Conservation (phyloP, 2,888 invertebrate genomes). For the Cataglyphis livida region DNA sequence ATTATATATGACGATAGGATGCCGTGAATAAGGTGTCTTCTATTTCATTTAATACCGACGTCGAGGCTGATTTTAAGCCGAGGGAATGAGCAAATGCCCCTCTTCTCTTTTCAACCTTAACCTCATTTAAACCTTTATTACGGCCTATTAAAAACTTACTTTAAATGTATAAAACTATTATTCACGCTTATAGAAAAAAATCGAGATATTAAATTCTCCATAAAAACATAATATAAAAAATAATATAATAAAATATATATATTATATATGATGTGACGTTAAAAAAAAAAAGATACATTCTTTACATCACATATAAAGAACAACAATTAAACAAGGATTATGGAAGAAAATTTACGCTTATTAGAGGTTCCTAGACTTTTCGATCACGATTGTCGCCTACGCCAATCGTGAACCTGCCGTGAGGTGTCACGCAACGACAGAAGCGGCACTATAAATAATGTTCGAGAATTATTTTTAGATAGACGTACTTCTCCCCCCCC, state of each 20-base stretch:
- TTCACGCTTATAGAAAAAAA: neutral
- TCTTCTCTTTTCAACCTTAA: neutral
- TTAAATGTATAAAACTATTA: neutral
- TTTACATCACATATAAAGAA: no score
- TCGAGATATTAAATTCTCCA: neutral
- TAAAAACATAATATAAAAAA: no score
- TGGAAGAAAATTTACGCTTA: no score
- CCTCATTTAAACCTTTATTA: neutral
- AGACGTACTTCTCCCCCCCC: constrained; percentile 8
- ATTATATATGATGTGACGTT: no score
- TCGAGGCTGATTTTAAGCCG: neutral
- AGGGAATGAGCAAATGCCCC: neutral
- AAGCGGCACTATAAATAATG: constrained; percentile 68
- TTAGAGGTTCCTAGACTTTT: neutral
- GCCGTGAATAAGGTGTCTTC: neutral
- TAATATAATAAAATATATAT: no score
- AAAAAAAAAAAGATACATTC: no score
- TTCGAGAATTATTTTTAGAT: constrained; percentile 73
- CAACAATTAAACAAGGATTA: no score
- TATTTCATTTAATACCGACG: neutral
- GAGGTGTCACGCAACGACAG: constrained; percentile 54
- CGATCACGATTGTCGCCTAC: constrained; percentile 17
- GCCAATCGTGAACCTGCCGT: constrained; percentile 55
- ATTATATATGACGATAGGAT: neutral
- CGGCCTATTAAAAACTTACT: neutral